Evolutionary conservation across 30 jellyfish, hydroid and myxozoan species (phyloP).

Genomic region (Aurelia sp.): DNA sequence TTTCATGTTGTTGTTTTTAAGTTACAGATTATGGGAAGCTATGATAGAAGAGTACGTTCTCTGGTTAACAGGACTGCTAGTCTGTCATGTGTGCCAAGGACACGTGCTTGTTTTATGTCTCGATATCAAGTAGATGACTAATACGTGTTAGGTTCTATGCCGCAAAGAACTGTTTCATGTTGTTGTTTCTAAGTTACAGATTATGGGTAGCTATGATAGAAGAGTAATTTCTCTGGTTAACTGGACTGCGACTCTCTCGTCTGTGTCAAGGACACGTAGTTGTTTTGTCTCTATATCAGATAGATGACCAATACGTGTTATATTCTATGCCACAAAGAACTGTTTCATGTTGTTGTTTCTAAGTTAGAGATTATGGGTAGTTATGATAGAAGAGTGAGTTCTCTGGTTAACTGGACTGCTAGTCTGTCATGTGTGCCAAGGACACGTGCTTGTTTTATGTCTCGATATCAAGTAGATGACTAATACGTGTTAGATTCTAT

Average conservation of each 20-base stretch:
- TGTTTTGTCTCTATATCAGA: conserved; percentile 25
- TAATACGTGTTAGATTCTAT: conserved; percentile 44
- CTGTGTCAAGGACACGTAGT: too few species aligned
- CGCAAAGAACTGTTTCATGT: conserved; percentile 50
- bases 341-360: conserved; percentile 34
- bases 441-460: not conserved
- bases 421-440: too few species aligned
- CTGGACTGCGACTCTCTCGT: too few species aligned
- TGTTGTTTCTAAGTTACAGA: conserved; percentile 37
- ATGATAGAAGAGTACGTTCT: conserved; percentile 10
- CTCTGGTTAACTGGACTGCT: too few species aligned
- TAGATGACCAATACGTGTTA: conserved; percentile 24
- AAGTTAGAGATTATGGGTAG: conserved; percentile 43
- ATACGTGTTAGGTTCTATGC: too few species aligned
- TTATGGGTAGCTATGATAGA: conserved; percentile 67
- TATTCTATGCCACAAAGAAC: conserved; percentile 53
- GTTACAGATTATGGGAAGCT: conserved; percentile 58
- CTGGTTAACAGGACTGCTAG: too few species aligned
- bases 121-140: conserved; percentile 34
- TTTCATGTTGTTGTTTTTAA: conserved; percentile 50
- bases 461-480: conserved; percentile 25
- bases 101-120: not conserved
- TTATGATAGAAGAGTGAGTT: conserved; percentile 19
- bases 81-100: too few species aligned
- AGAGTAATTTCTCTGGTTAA: not conserved